Evolutionary conservation across 2,113 vertebrate species (phyloP).

Genomic region (Calyptommatus sinebrachiatus): DNA sequence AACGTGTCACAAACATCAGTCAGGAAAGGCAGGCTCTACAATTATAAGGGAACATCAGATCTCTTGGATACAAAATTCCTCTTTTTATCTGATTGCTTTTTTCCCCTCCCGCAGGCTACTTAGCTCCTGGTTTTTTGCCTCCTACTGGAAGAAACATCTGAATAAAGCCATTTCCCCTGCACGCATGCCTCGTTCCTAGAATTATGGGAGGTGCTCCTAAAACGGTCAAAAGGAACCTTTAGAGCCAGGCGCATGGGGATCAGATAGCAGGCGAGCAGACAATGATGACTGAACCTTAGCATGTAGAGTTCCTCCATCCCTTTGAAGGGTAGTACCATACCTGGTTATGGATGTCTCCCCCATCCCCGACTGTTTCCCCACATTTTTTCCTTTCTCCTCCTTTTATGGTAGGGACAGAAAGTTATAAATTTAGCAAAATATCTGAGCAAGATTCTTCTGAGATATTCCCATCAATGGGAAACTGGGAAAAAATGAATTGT

Average conservation of each 20-base stretch:
- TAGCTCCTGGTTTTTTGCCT: constrained; percentile 65
- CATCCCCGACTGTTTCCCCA: too few species aligned
- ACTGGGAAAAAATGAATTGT: too few species aligned
- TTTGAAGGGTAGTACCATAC: background rate
- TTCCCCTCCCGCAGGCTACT: constrained; percentile 61
- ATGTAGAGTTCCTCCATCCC: background rate
- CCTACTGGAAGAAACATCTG: constrained; percentile 56
- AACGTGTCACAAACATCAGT: background rate
- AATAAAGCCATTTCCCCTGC: constrained; percentile 60
- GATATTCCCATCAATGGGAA: too few species aligned
- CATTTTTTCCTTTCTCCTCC: too few species aligned
- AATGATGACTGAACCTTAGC: background rate
- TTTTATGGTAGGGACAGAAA: too few species aligned
- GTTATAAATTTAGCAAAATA: too few species aligned
- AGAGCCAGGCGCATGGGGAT: background rate
- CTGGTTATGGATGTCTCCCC: background rate
- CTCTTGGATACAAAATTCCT: background rate
- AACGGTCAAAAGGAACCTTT: constrained; percentile 9
- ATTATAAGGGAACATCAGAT: background rate
- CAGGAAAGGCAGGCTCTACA: too few species aligned
- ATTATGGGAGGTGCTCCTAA: background rate
- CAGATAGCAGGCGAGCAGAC: background rate
- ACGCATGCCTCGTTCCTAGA: constrained; percentile 28
- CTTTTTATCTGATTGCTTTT: constrained; percentile 55
- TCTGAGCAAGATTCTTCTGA: too few species aligned